Conservation (phyloP, 2,888 invertebrate genomes). For the Cybosia mesomella region DNA sequence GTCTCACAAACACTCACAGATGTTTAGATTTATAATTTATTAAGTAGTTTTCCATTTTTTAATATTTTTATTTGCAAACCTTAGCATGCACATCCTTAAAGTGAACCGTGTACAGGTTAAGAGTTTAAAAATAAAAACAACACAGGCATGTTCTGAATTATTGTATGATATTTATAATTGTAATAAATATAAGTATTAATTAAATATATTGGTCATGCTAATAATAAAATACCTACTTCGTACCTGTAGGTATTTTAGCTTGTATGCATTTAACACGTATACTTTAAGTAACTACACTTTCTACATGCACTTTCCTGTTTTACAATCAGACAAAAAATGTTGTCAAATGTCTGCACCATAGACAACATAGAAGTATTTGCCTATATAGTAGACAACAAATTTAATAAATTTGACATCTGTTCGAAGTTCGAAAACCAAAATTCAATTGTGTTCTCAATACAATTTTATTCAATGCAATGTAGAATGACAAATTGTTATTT, state of each 20-base stretch:
- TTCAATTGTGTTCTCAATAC: too few relatives aligned
- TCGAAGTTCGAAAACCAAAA: neutral
- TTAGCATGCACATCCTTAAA: neutral
- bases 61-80: neutral
- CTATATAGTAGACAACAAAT: too few relatives aligned
- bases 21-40: neutral
- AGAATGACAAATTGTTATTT: neutral
- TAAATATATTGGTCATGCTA: too few relatives aligned
- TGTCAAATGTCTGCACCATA: neutral
- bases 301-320: neutral
- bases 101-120: neutral
- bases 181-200: too few relatives aligned
- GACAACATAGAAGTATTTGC: neutral
- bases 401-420: neutral
- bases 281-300: neutral
- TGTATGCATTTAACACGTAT: neutral
- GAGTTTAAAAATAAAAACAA: neutral
- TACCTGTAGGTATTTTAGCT: too few relatives aligned
- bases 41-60: neutral
- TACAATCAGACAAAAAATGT: neutral
- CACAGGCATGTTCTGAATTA: neutral
- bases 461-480: neutral
- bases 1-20: neutral
- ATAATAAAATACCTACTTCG: too few relatives aligned
- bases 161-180: too few relatives aligned